Percentiles rank a stretch among this genome's conserved stretches.
These are phyloP conservation scores for Nymphalis c-album DNA, from an alignment of 2,888 invertebrate species.

Conservation along the genomic window DNA sequence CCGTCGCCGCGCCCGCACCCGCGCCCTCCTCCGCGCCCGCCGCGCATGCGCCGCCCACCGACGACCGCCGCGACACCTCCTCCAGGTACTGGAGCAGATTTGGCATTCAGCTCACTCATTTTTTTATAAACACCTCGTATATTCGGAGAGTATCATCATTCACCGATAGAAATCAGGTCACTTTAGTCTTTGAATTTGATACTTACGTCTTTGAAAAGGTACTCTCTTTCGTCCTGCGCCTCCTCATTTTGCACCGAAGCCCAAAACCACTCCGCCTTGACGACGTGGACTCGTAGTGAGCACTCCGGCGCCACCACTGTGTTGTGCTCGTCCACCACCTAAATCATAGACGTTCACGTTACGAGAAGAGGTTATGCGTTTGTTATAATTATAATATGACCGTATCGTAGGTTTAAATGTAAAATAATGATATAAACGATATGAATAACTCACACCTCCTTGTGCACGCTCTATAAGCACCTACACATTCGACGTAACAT, in stretches of 20 bases:
- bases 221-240: conserved; percentile 94
- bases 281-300: conserved; percentile 86
- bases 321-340: conserved; percentile 93
- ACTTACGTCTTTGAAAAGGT: conserved; percentile 92
- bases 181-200: conserved; percentile 4
- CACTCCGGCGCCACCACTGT: conserved; percentile 87
- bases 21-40: conserved; percentile 50
- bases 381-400: neutral
- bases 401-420: neutral
- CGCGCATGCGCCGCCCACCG: conserved; percentile 52
- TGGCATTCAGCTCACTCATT: neutral
- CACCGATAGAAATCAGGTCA: too few relatives aligned
- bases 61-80: conserved; percentile 76
- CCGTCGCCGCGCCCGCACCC: conserved; percentile 48
- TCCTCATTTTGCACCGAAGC: conserved; percentile 97
- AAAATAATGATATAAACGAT: neutral
- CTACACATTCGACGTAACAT: conserved; percentile 40
- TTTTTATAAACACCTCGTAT: neutral
- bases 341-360: conserved; percentile 42
- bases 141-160: too few relatives aligned
- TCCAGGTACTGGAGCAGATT: conserved; percentile 64
- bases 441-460: conserved; percentile 31
- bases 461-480: conserved; percentile 41
- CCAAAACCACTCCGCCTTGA: conserved; percentile 99
- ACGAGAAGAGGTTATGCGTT: neutral